Percentiles rank a stretch among this genome's conserved stretches.
Conservation (phyloP, 2,888 invertebrate species). For the Pammene aurita region DNA sequence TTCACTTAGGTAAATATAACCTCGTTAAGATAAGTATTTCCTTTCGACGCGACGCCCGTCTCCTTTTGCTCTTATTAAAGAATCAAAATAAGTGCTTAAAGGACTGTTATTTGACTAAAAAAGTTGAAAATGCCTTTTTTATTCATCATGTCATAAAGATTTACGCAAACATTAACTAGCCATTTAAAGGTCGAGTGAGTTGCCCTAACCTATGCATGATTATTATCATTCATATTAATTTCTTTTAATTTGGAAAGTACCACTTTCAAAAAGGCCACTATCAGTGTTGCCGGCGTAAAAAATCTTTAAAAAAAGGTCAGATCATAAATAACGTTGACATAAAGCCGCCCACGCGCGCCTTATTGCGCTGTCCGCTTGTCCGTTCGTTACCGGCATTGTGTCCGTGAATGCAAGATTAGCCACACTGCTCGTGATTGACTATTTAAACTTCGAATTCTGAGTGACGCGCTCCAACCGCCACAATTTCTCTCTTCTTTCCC, state of each 20-base stretch:
- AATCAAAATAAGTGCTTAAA: constrained; percentile 69
- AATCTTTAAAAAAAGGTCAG: constrained; percentile 66
- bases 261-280: constrained; percentile 37
- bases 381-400: constrained; percentile 82
- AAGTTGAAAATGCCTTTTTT: constrained; percentile 52
- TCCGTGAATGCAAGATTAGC: constrained; percentile 79
- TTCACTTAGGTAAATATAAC: constrained; percentile 74
- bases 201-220: constrained; percentile 27
- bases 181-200: constrained; percentile 25
- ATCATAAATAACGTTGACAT: constrained; percentile 82
- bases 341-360: constrained; percentile 80
- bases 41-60: constrained; percentile 69
- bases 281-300: constrained; percentile 60
- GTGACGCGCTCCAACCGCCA: constrained; percentile 64
- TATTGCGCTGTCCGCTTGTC: constrained; percentile 80
- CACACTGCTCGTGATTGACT: constrained; percentile 81
- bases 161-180: constrained; percentile 37
- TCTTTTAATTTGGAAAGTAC: constrained; percentile 32
- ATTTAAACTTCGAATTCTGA: constrained; percentile 76
- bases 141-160: constrained; percentile 21
- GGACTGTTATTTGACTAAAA: constrained; percentile 67
- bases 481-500: constrained; percentile 37
- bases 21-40: constrained; percentile 81
- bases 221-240: constrained; percentile 21
- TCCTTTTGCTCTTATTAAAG: constrained; percentile 71